Percentiles rank a stretch among this genome's conserved stretches.
phyloP scores from a whole-genome alignment of 2,888 invertebrate species.

The Eustalomyia histrio region DNA sequence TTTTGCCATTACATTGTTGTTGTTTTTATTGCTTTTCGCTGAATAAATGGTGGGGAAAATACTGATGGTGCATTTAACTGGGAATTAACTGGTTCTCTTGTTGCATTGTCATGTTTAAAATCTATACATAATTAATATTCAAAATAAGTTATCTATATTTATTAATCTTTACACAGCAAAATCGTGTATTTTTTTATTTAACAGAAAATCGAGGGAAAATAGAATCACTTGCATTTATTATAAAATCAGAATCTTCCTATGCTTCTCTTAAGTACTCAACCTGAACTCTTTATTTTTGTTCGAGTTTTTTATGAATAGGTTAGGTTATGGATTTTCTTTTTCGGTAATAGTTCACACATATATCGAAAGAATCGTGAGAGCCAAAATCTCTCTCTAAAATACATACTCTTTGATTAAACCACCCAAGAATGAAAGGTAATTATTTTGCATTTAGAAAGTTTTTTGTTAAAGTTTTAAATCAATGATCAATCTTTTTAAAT shows the following conservation, averaged over 20 bases:
- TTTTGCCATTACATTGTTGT: slow-evolving; percentile 1
- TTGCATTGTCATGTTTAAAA: slow-evolving; percentile 57
- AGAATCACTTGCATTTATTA: background rate
- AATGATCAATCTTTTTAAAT: slow-evolving; percentile 48
- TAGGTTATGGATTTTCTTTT: too few relatives aligned
- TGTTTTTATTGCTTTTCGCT: background rate
- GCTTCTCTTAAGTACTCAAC: too few relatives aligned
- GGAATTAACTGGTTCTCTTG: slow-evolving; percentile 54
- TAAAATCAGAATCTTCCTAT: too few relatives aligned
- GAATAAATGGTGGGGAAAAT: slow-evolving; percentile 20
- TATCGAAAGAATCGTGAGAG: too few relatives aligned
- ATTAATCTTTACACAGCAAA: slow-evolving; percentile 51
- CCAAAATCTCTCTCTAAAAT: too few relatives aligned
- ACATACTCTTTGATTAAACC: too few relatives aligned
- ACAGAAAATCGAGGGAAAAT: background rate
- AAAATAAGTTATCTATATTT: slow-evolving; percentile 54
- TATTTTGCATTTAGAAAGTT: slow-evolving; percentile 56
- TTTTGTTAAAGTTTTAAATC: slow-evolving; percentile 24
- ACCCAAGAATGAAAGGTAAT: slow-evolving; percentile 55
- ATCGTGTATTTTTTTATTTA: slow-evolving; percentile 29
- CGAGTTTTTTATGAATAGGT: too few relatives aligned
- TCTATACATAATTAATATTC: slow-evolving; percentile 56
- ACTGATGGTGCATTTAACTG: slow-evolving; percentile 25
- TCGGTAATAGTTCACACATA: too few relatives aligned
- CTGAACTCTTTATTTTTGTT: too few relatives aligned